These are phyloP conservation scores for Elephantulus edwardii DNA, from an alignment of 2,113 vertebrate genomes.

Conservation along the genomic window DNA sequence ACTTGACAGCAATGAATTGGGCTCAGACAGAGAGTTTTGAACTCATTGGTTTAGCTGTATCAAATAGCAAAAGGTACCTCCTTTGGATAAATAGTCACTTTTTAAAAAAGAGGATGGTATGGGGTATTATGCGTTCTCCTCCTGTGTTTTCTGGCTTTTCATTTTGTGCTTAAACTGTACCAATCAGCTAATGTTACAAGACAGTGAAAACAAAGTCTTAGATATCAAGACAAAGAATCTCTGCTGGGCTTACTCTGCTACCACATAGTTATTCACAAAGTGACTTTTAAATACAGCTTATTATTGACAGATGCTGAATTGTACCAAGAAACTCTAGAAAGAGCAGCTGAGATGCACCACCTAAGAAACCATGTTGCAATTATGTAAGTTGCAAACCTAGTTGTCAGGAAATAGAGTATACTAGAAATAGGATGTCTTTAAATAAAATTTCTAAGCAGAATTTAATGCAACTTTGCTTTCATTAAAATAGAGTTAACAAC, in stretches of 20 bases:
- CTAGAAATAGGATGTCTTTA: not conserved
- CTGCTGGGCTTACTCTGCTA: not conserved
- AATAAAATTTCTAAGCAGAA: not conserved
- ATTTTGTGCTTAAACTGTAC: not conserved
- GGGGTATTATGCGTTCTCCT: not conserved
- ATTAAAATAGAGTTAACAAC: not conserved
- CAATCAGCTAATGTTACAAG: not conserved
- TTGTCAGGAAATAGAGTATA: not conserved
- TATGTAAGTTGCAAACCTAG: not conserved
- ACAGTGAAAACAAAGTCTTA: not conserved
- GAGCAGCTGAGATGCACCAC: not conserved
- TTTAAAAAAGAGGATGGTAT: not conserved
- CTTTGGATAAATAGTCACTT: not conserved
- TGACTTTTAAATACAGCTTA: not conserved
- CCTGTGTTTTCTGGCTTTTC: not conserved
- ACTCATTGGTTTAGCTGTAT: not conserved
- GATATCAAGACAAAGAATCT: not conserved
- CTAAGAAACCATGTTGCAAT: not conserved
- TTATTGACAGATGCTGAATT: not conserved
- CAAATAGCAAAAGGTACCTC: not conserved
- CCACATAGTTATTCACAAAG: not conserved
- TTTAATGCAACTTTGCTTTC: not conserved
- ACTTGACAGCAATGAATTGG: too few relatives aligned
- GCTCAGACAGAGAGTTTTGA: too few relatives aligned
- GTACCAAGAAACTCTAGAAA: not conserved